Percentiles rank a stretch among this genome's conserved stretches.
Evolutionary conservation across 23 tunicate species (phyloP).

Genomic region (Oikopleura dioica): DNA sequence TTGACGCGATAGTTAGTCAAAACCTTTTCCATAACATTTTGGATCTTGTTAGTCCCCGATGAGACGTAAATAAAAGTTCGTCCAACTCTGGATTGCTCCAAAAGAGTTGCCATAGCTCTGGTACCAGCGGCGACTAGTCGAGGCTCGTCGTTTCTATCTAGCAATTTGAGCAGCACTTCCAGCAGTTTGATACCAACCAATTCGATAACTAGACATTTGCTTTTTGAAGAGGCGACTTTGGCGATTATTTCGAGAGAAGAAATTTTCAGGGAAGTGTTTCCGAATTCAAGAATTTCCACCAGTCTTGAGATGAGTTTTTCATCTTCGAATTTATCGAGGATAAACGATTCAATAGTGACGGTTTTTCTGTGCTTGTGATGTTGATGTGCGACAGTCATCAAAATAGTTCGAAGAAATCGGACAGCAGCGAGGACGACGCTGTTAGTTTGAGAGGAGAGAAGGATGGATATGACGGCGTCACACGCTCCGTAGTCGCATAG

Average conservation of each 20-base stretch:
- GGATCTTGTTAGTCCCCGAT: not conserved
- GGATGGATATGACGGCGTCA: not conserved
- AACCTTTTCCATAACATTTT: too few species aligned
- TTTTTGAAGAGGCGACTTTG: not conserved
- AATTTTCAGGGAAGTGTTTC: not conserved
- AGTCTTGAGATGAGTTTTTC: not conserved
- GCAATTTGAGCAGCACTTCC: too few species aligned
- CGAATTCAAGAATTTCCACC: slow-evolving; percentile 7
- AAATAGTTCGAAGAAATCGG: not conserved
- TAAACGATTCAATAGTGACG: not conserved
- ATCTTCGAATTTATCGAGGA: not conserved
- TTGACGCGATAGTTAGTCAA: too few species aligned
- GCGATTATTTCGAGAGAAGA: not conserved
- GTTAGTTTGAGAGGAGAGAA: not conserved
- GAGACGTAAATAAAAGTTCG: not conserved
- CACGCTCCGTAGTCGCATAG: not conserved
- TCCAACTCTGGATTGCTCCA: too few species aligned
- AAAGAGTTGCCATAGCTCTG: too few species aligned
- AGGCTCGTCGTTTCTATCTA: too few species aligned
- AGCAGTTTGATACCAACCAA: too few species aligned
- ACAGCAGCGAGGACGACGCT: not conserved
- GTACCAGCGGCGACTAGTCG: too few species aligned
- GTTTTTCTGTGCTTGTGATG: not conserved
- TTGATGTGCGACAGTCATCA: not conserved
- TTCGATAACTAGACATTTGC: too few species aligned